A percentile compares a stretch with the other conserved stretches of the same genome.
These are phyloP conservation scores for Hemicordylus capensis DNA, from an alignment of 2,113 vertebrate genomes.

Conservation along the genomic window DNA sequence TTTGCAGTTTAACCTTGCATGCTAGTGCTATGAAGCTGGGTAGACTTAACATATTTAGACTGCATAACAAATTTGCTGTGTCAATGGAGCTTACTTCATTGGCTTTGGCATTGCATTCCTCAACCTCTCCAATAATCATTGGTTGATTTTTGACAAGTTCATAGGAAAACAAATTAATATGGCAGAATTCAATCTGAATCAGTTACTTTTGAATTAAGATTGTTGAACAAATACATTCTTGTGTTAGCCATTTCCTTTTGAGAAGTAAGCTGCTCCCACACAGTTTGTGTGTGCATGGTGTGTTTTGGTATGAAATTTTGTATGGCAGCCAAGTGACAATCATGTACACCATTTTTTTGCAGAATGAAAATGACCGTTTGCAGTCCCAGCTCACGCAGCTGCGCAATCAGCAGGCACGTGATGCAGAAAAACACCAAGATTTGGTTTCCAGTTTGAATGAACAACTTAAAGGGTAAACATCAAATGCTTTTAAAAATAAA, in stretches of 20 bases:
- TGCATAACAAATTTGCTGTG: constrained; percentile 38
- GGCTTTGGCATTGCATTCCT: not conserved
- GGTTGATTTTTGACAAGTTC: constrained; percentile 13
- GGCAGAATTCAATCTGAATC: not conserved
- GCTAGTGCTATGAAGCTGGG: constrained; percentile 58
- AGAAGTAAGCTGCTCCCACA: constrained; percentile 60
- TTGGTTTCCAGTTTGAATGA: constrained; percentile 83
- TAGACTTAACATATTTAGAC: constrained; percentile 58
- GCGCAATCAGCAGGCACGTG: constrained; percentile 81
- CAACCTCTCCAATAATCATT: not conserved
- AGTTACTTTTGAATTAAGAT: not conserved
- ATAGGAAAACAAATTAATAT: not conserved
- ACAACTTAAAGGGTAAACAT: constrained; percentile 84
- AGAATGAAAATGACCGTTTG: constrained; percentile 87
- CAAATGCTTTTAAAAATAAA: constrained; percentile 12
- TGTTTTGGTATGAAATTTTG: not conserved
- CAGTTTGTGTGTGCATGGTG: constrained; percentile 14
- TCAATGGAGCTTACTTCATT: constrained; percentile 58
- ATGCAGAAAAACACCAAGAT: constrained; percentile 84
- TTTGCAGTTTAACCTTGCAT: constrained; percentile 35
- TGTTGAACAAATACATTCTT: not conserved
- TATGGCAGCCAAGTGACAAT: not conserved
- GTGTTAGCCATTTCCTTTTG: not conserved
- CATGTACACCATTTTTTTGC: constrained; percentile 26
- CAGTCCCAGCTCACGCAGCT: constrained; percentile 80